Base-by-base conservation (phyloP, 2,888 invertebrate genomes). In the Phymatocera aterrima region DNA sequence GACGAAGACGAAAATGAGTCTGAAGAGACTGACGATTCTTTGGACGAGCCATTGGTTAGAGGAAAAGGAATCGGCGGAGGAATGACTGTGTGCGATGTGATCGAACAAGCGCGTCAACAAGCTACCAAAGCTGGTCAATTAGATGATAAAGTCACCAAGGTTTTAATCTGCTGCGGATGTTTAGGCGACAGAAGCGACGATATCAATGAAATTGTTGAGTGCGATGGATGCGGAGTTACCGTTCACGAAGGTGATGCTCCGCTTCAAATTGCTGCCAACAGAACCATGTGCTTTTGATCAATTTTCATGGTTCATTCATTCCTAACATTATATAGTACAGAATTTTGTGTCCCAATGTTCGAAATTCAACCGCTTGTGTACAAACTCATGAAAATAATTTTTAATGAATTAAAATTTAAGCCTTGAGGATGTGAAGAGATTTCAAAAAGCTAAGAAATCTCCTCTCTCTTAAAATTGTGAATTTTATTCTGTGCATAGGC, bases 201-300 rank as follows among this genome's bases (percentile, higher is more conserved):
- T 85, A 94, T 96, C 78, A 98, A 99, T 92, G 99, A 99, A 91
- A 98, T 99, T 84, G 97, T 99, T 0, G 98, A 98, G 91, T 99
- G 99, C 91, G 99, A 99, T 92, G 96, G 97, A 28, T 99, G 99
- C 91, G 98, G 98, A 2, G 96, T 98, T 4, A 97, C 97, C 57
- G 98, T 99, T 3, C 99, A 99, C 91, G 99, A 99, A 94, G 98
- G 95, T 95, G 90, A 83, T 68, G 64, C 34, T 10, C 15, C 68
- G 28, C 57, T 70, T 70, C 43, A 28, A 28, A 57, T 28, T 10
- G 3, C 3, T 18, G 51, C 5, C 21, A 3, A 51, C n/a, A n/a
- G n/a, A n/a, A n/a, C n/a, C n/a, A n/a, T n/a, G n/a, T n/a, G n/a
- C n/a, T n/a, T n/a, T n/a, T n/a, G n/a, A n/a, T n/a, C n/a, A n/a